Percentiles rank a stretch among this genome's conserved stretches.
Conservation (phyloP, 23 tunicate genomes). For the Halocynthia roretzi region DNA sequence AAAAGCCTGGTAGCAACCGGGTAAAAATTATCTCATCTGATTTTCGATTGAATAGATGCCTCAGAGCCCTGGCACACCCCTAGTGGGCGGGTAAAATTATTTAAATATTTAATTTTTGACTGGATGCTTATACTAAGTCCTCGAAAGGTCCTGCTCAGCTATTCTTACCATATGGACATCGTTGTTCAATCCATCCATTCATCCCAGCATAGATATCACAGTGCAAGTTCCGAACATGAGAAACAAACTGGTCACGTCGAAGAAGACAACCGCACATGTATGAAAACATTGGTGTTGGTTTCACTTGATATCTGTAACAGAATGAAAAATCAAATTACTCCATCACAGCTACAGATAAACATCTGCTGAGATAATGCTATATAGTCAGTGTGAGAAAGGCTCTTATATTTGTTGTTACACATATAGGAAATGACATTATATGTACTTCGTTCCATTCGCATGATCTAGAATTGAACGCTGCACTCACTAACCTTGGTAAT, state of each 20-base stretch:
- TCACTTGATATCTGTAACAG: slow-evolving; percentile 3
- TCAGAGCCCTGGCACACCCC: too few species aligned
- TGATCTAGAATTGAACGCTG: not conserved
- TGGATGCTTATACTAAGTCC: too few species aligned
- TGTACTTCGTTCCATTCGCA: too few species aligned
- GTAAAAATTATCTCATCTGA: too few species aligned
- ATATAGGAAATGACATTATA: too few species aligned
- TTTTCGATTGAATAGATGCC: too few species aligned
- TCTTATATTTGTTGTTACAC: too few species aligned
- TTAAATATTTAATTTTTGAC: too few species aligned
- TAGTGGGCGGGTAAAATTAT: too few species aligned
- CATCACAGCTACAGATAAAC: not conserved
- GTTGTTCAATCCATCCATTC: slow-evolving; percentile 78
- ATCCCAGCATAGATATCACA: slow-evolving; percentile 59
- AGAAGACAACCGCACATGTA: slow-evolving; percentile 72
- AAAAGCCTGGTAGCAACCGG: too few species aligned
- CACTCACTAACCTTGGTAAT: slow-evolving; percentile 3
- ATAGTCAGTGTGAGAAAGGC: too few species aligned
- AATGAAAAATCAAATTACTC: not conserved
- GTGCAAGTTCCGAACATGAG: slow-evolving; percentile 61
- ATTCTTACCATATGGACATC: slow-evolving; percentile 45
- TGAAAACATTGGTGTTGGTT: slow-evolving; percentile 17
- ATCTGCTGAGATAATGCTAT: too few species aligned
- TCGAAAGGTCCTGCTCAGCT: not conserved
- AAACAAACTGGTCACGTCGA: slow-evolving; percentile 59